phyloP scores from a whole-genome alignment of 2,797 vertebrate genomes.

The Chelmon rostratus region DNA sequence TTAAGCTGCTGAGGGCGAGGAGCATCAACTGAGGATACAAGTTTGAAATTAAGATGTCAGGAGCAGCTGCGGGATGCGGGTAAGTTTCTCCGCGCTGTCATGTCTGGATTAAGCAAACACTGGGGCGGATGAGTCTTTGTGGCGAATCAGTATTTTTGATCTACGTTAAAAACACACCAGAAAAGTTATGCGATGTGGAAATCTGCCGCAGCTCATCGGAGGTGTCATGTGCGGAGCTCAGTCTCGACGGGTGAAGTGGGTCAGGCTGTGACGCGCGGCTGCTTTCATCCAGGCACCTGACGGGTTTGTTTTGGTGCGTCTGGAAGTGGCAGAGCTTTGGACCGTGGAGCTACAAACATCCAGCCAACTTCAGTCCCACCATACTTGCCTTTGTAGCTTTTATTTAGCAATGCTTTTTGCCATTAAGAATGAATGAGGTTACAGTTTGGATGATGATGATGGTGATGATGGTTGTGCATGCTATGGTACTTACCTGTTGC shows the following conservation, averaged over 20 bases:
- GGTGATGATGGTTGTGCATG: not conserved
- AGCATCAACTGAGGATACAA: slow-evolving; percentile 36
- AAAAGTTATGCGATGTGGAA: slow-evolving; percentile 40
- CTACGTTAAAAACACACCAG: not conserved
- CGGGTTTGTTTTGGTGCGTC: slow-evolving; percentile 43
- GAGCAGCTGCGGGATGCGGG: slow-evolving; percentile 67
- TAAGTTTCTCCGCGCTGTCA: slow-evolving; percentile 62
- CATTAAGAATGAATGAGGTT: not conserved
- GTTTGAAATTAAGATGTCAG: slow-evolving; percentile 53
- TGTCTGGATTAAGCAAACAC: not conserved
- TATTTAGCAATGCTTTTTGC: not conserved
- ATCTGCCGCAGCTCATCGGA: not conserved
- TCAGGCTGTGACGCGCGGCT: slow-evolving; percentile 35
- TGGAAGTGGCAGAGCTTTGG: slow-evolving; percentile 12
- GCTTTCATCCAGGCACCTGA: slow-evolving; percentile 25
- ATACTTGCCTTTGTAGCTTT: fast-evolving
- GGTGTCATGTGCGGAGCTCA: not conserved
- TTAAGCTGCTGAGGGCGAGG: slow-evolving; percentile 29
- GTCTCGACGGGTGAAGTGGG: slow-evolving; percentile 35
- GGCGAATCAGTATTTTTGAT: no score
- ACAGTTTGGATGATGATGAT: slow-evolving; percentile 9
- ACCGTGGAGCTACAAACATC: not conserved
- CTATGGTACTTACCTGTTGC: slow-evolving; percentile 56
- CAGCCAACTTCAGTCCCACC: not conserved
- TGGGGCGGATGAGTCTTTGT: not conserved